Conservation (phyloP, 2,888 invertebrate genomes). For the Cantharis lateralis region DNA sequence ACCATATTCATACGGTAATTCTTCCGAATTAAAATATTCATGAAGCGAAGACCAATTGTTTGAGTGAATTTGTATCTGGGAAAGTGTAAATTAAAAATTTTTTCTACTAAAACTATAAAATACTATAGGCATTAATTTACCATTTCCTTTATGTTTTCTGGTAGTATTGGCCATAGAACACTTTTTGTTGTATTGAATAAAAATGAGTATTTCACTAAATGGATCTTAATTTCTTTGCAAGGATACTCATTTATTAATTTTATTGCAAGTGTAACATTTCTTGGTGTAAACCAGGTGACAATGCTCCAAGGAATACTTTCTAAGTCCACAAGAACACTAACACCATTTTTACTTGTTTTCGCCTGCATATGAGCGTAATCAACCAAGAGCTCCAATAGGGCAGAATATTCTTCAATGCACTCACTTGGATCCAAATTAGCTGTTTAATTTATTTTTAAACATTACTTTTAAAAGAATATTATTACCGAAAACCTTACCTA, state of each 20-base stretch:
- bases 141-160: conserved; percentile 38
- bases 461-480: not conserved
- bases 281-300: conserved; percentile 48
- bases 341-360: conserved; percentile 46
- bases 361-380: conserved; percentile 23
- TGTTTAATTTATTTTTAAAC: not conserved
- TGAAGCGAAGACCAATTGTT: not conserved
- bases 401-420: not conserved
- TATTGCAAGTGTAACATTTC: conserved; percentile 40
- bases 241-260: conserved; percentile 43
- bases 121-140: conserved; percentile 11
- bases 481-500: not conserved
- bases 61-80: not conserved
- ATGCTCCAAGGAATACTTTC: conserved; percentile 42
- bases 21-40: not conserved
- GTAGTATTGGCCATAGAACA: conserved; percentile 48
- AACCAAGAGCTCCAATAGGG: not conserved
- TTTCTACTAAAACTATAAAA: not conserved
- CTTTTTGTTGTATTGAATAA: conserved; percentile 43
- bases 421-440: not conserved
- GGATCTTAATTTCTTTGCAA: conserved; percentile 44
- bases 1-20: conserved; percentile 64
- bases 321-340: conserved; percentile 50
- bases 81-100: not conserved
- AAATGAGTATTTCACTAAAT: conserved; percentile 47